Conservation (phyloP, 2,113 vertebrate genomes). For the Meriones unguiculatus region DNA sequence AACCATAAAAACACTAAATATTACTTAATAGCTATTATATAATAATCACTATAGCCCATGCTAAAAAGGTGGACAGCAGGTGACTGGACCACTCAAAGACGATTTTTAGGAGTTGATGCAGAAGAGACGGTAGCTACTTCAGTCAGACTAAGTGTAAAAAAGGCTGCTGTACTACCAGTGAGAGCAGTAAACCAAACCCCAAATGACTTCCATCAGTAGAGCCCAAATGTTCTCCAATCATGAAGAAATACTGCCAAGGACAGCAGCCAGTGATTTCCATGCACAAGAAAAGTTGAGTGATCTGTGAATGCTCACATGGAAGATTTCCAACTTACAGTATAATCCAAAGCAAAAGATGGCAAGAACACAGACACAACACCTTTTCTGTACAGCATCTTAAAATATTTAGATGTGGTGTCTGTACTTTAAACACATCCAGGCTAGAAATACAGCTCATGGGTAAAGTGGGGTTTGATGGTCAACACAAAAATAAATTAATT, state of each 20-base stretch:
- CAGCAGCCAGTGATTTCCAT: background rate
- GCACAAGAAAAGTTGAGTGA: background rate
- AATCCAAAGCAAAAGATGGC: background rate
- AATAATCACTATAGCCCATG: background rate
- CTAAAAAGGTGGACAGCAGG: background rate
- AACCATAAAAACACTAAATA: slow-evolving; percentile 23
- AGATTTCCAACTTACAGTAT: background rate
- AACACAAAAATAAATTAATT: slow-evolving; percentile 23
- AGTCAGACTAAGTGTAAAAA: background rate
- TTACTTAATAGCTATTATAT: background rate
- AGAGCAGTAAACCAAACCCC: background rate
- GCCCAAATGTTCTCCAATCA: background rate
- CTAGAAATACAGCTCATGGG: background rate
- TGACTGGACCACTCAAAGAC: background rate
- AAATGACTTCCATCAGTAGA: background rate
- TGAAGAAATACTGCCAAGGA: background rate
- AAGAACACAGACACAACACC: background rate
- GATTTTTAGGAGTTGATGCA: background rate
- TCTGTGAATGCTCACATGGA: background rate
- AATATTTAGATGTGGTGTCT: slow-evolving; percentile 16
- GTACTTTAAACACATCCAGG: background rate
- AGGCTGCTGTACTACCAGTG: background rate
- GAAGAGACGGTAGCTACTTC: background rate
- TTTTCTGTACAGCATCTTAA: background rate
- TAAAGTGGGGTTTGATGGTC: background rate